These are phyloP conservation scores for Drosophila ananassae DNA, from an alignment of 1,140 invertebrate species.

Conservation along the genomic window DNA sequence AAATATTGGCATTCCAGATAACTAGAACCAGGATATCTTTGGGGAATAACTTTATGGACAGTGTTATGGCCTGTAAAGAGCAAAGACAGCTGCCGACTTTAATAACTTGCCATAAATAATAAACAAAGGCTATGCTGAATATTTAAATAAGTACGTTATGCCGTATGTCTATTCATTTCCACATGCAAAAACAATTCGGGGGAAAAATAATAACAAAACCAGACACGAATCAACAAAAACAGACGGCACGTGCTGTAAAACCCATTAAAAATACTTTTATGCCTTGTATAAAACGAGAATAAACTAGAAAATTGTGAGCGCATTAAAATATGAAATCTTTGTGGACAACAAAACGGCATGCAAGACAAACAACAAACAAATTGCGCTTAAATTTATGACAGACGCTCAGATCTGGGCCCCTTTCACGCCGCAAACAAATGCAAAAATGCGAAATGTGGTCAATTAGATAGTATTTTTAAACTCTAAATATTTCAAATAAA, in stretches of 20 bases:
- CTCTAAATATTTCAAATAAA: no score
- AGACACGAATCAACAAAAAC: slow-evolving; percentile 57
- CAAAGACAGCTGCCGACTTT: slow-evolving; percentile 44
- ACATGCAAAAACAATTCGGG: slow-evolving; percentile 22
- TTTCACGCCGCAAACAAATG: slow-evolving; percentile 16
- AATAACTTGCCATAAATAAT: slow-evolving; percentile 57
- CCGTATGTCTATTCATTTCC: background rate
- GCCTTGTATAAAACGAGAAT: slow-evolving; percentile 42
- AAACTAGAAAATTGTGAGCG: slow-evolving; percentile 36
- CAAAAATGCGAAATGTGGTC: slow-evolving; percentile 23
- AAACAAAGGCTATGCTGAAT: slow-evolving; percentile 34
- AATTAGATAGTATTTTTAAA: background rate
- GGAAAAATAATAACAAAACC: slow-evolving; percentile 24
- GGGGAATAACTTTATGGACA: background rate
- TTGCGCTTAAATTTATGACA: slow-evolving; percentile 73
- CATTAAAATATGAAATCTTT: slow-evolving; percentile 71
- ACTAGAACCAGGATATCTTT: background rate
- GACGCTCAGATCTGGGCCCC: slow-evolving; percentile 26
- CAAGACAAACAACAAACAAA: slow-evolving; percentile 77
- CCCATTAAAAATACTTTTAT: slow-evolving; percentile 68
- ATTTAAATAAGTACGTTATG: slow-evolving; percentile 17
- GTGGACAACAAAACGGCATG: slow-evolving; percentile 75
- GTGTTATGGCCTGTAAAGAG: slow-evolving; percentile 6
- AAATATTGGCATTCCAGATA: background rate
- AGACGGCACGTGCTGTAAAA: slow-evolving; percentile 77